Evolutionary conservation across 2,888 invertebrate genomes (phyloP), one percentile per base, ranked within the genome.

Genomic region (Agrilus cyanescens): DNA sequence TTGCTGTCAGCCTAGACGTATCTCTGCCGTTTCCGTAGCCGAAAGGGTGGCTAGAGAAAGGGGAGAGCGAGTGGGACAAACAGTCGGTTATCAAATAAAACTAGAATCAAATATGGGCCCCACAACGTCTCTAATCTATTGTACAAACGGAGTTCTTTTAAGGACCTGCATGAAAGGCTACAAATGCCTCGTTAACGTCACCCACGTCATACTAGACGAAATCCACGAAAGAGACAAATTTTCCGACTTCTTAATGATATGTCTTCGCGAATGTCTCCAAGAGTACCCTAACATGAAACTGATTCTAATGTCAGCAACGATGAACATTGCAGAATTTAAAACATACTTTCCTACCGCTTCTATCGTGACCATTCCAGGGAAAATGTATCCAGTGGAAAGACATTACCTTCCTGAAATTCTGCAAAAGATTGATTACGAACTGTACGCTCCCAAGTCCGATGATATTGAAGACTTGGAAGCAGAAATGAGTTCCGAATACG

Each of bases 161-260:
- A 72, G 95, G 40, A 90, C 88, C 0, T 70, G 97, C 43, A 89
- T 94, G 82, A 39, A 36, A 31, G 85, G 85, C 2, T 83, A 83
- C 49, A 69, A 73, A 6, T 74, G 80, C 3, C 69, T 88, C 12
- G 49, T 54, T 8, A 75, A 81, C 12, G 79, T 90, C 37, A 88
- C 91, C 0, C 96, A 96, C 63, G 71, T 89, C 34, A 79, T 89
- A 40, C 79, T 95, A 57, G 97, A 97, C 65, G 97, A 97, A 68
- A 83, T 96, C 20, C 97, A 97, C 66, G 96, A 96, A 63, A 75
- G 96, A 0, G 94, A 95, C 65, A 79, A 87, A 58, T 83, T 89
- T 61, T 85, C 88, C 38, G 97, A 97, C 67, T 95, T 96, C 66
- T 73, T 96, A 34, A 69, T 97, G 46, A 85, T 93, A 45, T 84